Evolutionary conservation across 2,797 vertebrate species (phyloP).

Genomic region (Brotula barbata): DNA sequence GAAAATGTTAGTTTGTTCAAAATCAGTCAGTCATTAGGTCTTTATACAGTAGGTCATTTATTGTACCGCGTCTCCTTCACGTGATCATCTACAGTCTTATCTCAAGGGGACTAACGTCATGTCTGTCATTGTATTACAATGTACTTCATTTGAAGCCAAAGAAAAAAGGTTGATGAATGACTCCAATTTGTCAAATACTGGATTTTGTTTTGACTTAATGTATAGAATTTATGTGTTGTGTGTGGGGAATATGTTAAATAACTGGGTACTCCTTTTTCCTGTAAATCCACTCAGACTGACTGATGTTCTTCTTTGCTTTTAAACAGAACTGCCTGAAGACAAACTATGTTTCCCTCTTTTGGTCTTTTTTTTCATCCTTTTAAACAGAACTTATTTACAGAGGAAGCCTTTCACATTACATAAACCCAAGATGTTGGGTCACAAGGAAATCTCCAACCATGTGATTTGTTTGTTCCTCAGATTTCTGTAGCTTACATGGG

Average conservation of each 20-base stretch:
- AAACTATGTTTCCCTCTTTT: conserved; percentile 40
- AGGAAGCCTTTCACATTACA: conserved; percentile 74
- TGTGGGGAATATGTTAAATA: neutral
- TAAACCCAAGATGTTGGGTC: conserved; percentile 60
- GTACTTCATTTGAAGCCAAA: neutral
- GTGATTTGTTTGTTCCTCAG: conserved; percentile 70
- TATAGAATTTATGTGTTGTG: conserved; percentile 10
- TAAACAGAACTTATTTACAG: conserved; percentile 65
- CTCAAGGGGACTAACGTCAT: too few relatives aligned
- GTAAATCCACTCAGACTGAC: conserved; percentile 24
- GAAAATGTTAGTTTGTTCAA: neutral
- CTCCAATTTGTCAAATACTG: neutral
- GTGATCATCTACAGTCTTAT: neutral
- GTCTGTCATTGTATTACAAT: neutral
- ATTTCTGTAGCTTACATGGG: conserved; percentile 29
- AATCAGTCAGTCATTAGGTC: too few relatives aligned
- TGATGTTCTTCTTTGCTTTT: conserved; percentile 40
- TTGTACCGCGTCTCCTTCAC: neutral
- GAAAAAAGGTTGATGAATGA: neutral
- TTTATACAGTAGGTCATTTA: too few relatives aligned
- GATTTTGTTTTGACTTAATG: neutral
- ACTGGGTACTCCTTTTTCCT: conserved; percentile 27
- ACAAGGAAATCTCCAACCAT: conserved; percentile 63
- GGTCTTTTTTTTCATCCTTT: conserved; percentile 24
- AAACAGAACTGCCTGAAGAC: conserved; percentile 51